phyloP scores from a whole-genome alignment of 2,797 vertebrate genomes.

The Xiphorhynchus erythropygius region DNA sequence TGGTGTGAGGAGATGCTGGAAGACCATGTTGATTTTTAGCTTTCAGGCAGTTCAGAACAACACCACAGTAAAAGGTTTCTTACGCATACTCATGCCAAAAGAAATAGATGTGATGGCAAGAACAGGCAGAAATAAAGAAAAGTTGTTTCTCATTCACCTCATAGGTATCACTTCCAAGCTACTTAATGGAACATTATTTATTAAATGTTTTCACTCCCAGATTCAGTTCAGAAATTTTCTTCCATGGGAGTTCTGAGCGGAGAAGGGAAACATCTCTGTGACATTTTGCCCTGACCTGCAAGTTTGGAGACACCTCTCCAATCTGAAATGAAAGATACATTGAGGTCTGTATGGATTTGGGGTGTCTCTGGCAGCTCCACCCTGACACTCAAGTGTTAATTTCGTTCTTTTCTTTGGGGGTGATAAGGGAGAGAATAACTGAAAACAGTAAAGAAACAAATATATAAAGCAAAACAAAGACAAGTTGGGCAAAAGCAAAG shows the following conservation, averaged over 20 bases:
- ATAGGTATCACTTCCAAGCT: background rate
- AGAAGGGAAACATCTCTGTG: background rate
- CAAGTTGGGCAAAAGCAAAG: background rate
- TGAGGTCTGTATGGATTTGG: background rate
- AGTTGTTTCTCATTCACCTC: background rate
- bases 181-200: background rate
- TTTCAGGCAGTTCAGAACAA: background rate
- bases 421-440: background rate
- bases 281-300: background rate
- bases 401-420: background rate
- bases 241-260: background rate
- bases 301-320: background rate
- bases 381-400: background rate
- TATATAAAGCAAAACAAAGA: background rate
- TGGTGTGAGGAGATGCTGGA: background rate
- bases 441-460: background rate
- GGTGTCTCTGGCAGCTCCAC: background rate
- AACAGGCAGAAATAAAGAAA: background rate
- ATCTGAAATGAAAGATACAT: accelerated
- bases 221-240: background rate
- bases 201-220: background rate
- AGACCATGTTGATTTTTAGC: background rate
- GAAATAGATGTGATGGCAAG: background rate
- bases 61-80: background rate
- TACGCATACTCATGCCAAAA: background rate